Conservation (phyloP, 2,888 invertebrate species). For the Melinopterus prodromus region DNA sequence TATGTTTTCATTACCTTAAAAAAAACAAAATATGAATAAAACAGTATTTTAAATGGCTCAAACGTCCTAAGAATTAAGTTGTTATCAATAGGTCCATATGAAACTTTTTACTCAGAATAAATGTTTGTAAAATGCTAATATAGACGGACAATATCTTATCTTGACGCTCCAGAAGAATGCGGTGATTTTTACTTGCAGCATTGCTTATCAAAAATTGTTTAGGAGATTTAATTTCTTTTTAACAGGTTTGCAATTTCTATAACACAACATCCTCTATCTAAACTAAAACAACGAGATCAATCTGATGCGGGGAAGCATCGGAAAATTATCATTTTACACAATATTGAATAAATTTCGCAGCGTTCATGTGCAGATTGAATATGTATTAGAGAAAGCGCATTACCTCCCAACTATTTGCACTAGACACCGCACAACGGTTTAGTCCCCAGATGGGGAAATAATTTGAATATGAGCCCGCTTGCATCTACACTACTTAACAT, state of each 20-base stretch:
- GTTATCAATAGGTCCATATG: no score
- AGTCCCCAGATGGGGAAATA: constrained; percentile 4
- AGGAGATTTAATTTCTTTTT: background rate
- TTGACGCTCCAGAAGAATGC: no score
- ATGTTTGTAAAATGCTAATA: no score
- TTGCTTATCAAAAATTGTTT: background rate
- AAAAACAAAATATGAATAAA: no score
- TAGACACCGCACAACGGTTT: background rate
- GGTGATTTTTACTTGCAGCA: no score
- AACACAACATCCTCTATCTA: no score
- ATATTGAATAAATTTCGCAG: background rate
- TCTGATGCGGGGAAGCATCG: background rate
- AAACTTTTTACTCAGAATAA: no score
- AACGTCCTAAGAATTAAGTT: no score
- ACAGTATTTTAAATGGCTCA: no score
- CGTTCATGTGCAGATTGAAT: background rate
- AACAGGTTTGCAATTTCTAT: background rate
- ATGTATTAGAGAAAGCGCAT: background rate
- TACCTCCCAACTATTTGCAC: background rate
- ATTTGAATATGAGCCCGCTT: background rate
- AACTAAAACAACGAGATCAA: background rate
- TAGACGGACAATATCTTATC: no score
- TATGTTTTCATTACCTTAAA: no score
- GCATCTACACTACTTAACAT: background rate
- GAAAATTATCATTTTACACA: background rate